Evolutionary conservation across 1,140 invertebrate species (phyloP).

Genomic region (Bactericera cockerelli): DNA sequence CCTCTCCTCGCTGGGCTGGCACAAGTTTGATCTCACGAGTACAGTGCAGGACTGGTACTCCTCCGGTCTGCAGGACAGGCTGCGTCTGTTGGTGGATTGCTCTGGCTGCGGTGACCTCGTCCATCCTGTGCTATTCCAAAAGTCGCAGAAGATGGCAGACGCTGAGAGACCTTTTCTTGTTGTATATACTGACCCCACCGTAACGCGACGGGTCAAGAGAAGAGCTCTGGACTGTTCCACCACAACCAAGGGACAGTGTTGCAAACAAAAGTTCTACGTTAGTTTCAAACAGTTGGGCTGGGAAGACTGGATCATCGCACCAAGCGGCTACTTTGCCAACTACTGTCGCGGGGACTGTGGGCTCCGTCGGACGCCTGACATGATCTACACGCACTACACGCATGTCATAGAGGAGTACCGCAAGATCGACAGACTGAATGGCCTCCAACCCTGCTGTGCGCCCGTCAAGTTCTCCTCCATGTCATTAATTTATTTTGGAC

Average conservation of each 20-base stretch:
- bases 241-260: constrained; percentile 61
- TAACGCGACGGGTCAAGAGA: constrained; percentile 45
- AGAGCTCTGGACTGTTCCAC: constrained; percentile 66
- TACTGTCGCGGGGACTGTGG: constrained; percentile 82
- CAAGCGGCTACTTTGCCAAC: constrained; percentile 74
- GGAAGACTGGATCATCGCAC: constrained; percentile 91
- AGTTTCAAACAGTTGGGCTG: constrained; percentile 79
- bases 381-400: constrained; percentile 70
- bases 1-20: constrained; percentile 57
- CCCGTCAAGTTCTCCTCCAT: constrained; percentile 81
- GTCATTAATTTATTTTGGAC: constrained; percentile 85
- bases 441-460: constrained; percentile 81
- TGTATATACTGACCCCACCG: constrained; percentile 51
- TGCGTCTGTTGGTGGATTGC: constrained; percentile 68
- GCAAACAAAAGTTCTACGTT: constrained; percentile 80
- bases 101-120: constrained; percentile 60
- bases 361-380: constrained; percentile 56
- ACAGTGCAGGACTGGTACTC: constrained; percentile 57
- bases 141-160: constrained; percentile 26
- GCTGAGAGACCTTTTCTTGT: constrained; percentile 67
- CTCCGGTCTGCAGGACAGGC: constrained; percentile 36
- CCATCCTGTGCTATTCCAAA: constrained; percentile 30
- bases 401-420: constrained; percentile 79
- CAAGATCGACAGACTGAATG: constrained; percentile 51
- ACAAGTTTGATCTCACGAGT: constrained; percentile 65